Percentiles rank a stretch among this genome's conserved stretches.
Evolutionary conservation across 1,140 invertebrate species (phyloP).

Genomic region (Diachasmimorpha longicaudata): DNA sequence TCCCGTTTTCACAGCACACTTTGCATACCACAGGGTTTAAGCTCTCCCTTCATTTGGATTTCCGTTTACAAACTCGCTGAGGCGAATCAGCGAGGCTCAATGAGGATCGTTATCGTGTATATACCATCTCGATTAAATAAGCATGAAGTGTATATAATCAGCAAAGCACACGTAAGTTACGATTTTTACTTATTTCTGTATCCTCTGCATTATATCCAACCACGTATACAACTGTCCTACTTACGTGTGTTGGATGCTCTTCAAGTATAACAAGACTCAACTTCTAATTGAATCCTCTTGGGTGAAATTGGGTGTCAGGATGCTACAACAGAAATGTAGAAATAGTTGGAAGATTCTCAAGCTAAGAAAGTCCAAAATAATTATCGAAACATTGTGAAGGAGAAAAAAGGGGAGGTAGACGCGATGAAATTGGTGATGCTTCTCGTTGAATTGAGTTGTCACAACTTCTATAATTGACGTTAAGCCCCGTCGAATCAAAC

Average conservation of each 20-base stretch:
- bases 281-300: background rate
- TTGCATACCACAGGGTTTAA: constrained; percentile 15
- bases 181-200: background rate
- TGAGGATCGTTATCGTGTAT: background rate
- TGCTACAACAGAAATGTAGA: background rate
- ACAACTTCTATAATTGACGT: constrained; percentile 40
- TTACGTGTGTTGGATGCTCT: background rate
- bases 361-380: constrained; percentile 19
- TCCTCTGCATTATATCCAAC: background rate
- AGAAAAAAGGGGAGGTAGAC: constrained; percentile 34
- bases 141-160: background rate
- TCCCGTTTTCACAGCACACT: background rate
- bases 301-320: background rate
- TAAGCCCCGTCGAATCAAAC: constrained; percentile 40
- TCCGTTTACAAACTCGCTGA: constrained; percentile 47
- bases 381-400: constrained; percentile 30
- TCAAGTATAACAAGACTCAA: background rate
- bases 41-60: constrained; percentile 52
- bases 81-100: constrained; percentile 22
- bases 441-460: constrained; percentile 18
- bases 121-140: background rate
- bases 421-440: constrained; percentile 16
- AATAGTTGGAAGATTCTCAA: background rate
- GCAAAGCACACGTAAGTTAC: background rate
- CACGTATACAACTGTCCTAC: background rate